Evolutionary conservation across 1,140 invertebrate species (phyloP).

Genomic region (Dermatophagoides farinae): DNA sequence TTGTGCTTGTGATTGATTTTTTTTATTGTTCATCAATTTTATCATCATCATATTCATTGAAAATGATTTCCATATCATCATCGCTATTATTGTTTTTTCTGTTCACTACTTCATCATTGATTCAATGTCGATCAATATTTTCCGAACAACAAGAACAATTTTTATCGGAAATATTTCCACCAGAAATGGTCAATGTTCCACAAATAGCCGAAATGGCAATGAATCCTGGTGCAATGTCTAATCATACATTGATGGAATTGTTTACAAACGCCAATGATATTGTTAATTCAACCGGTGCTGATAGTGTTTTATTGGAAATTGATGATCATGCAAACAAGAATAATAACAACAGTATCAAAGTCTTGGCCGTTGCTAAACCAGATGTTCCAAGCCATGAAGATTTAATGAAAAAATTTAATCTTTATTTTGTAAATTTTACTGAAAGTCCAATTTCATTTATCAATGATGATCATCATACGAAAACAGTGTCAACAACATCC

Average conservation of each 20-base stretch:
- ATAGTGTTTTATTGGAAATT: not conserved
- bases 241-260: not conserved
- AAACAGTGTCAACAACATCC: not conserved
- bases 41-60: no score
- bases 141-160: no score
- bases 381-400: not conserved
- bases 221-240: not conserved
- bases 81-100: no score
- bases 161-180: no score
- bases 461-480: not conserved
- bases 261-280: not conserved
- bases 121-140: no score
- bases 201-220: conserved; percentile 1
- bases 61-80: no score
- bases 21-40: no score
- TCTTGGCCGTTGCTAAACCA: not conserved
- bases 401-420: not conserved
- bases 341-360: not conserved
- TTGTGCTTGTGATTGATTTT: no score
- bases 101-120: no score
- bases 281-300: not conserved
- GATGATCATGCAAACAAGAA: not conserved
- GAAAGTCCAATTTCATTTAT: not conserved
- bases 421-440: conserved; percentile 1
- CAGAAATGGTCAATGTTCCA: not conserved